Conservation (phyloP, 2,797 vertebrate genomes). For the Mustela erminea region DNA sequence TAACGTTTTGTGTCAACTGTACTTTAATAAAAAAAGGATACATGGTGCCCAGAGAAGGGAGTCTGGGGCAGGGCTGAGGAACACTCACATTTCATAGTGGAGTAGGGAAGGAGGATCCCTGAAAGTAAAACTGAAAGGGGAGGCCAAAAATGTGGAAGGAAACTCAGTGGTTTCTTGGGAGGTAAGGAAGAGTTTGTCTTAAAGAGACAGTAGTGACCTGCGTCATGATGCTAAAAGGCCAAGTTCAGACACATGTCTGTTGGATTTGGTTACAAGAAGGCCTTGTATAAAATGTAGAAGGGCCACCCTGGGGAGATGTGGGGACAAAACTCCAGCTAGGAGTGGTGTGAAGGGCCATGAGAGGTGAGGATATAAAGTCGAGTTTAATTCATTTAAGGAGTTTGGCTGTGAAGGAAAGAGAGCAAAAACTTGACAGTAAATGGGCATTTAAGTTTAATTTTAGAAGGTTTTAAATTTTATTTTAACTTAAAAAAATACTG, state of each 20-base stretch:
- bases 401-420: background rate
- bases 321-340: background rate
- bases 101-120: background rate
- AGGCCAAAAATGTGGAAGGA: background rate
- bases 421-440: background rate
- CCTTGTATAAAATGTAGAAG: background rate
- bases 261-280: background rate
- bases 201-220: background rate
- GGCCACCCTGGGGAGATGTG: background rate
- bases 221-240: background rate
- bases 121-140: background rate
- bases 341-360: background rate
- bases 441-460: background rate
- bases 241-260: background rate
- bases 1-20: background rate
- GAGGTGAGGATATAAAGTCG: background rate
- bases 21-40: background rate
- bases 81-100: background rate
- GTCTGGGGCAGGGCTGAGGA: background rate
- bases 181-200: background rate
- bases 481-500: background rate
- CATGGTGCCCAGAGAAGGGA: background rate
- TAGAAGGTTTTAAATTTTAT: background rate
- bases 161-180: background rate
- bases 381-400: background rate